These are phyloP conservation scores for Drosophila funebris DNA, from an alignment of 1,140 invertebrate genomes.

Conservation along the genomic window DNA sequence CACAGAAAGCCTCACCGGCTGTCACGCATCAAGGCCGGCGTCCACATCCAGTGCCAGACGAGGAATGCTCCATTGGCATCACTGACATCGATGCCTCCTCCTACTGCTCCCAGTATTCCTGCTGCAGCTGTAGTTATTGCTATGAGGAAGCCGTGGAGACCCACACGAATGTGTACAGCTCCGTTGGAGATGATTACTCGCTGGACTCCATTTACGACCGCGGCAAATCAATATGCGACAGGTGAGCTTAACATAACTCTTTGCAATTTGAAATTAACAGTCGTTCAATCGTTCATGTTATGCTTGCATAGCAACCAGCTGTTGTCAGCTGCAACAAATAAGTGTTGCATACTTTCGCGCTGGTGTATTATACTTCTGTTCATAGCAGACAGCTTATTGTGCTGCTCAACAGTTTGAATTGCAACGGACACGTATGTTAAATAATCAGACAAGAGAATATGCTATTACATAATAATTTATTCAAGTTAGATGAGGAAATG, in stretches of 20 bases:
- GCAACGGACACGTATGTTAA: background rate
- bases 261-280: slow-evolving; percentile 15
- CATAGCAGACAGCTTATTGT: too few species aligned
- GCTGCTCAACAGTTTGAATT: background rate
- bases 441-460: background rate
- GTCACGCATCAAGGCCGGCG: slow-evolving; percentile 21
- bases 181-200: slow-evolving; percentile 71
- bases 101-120: slow-evolving; percentile 85
- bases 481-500: too few species aligned
- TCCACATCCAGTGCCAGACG: slow-evolving; percentile 42
- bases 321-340: background rate
- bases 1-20: slow-evolving; percentile 34
- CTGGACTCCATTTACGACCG: slow-evolving; percentile 68
- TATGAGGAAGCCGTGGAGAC: slow-evolving; percentile 60
- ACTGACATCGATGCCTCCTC: slow-evolving; percentile 82
- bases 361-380: background rate
- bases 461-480: slow-evolving; percentile 21
- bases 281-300: background rate
- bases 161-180: slow-evolving; percentile 71
- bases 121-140: slow-evolving; percentile 86
- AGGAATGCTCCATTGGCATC: slow-evolving; percentile 80
- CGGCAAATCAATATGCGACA: slow-evolving; percentile 58
- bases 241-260: slow-evolving; percentile 56
- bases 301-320: slow-evolving; percentile 10
- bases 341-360: slow-evolving; percentile 27